Base-by-base conservation (phyloP, 2,797 vertebrate genomes). In the Thunnus albacares region DNA sequence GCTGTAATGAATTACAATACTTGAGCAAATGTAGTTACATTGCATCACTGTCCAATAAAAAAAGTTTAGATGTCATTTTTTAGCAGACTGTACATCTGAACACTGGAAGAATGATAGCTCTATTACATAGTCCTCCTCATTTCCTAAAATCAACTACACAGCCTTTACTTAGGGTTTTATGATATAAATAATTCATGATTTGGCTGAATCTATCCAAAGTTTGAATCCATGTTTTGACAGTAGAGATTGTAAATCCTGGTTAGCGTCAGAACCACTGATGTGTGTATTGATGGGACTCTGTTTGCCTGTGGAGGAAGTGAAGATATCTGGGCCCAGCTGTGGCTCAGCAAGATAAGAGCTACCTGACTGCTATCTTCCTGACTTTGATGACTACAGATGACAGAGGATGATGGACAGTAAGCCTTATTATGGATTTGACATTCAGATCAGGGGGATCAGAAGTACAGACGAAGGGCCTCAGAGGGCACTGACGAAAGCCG, bases 371-470 rank as follows among this genome's bases (percentile, higher is more conserved):
- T 79, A 74, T 80, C 79, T 60, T 55, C 60, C 77, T 55, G 77
- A 71, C 83, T 80, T 24, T 81, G 74, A 86, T 73, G 73, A 58
- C 71, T 56, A 9, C 33, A 76, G 79, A 83, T 84, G 88, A 88
- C 87, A 78, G 75, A 28, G 43, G 63, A 71, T 87, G 92, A 92
- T 81, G 85, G 79, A 87, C 80, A 65, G 80, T 22, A 22, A 63
- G 82, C 18, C 75, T 55, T 65, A 77, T 85, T 83, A 84, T 83
- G 83, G 84, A 86, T 87, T 69, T 83, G 70, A 81, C 89, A 85
- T 85, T 88, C 72, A 83, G 82, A 91, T 90, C 82, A 51, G 71
- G 52, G 38, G 56, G 77, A 87, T 85, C 69, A 60, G 63, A 62
- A n/a, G 55, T 43, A 65, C 60, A 76, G 77, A 79, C 6, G 22